A percentile compares a stretch with the other conserved stretches of the same genome.
These are phyloP conservation scores for Agrochola lota DNA, from an alignment of 2,888 invertebrate species.

Conservation along the genomic window DNA sequence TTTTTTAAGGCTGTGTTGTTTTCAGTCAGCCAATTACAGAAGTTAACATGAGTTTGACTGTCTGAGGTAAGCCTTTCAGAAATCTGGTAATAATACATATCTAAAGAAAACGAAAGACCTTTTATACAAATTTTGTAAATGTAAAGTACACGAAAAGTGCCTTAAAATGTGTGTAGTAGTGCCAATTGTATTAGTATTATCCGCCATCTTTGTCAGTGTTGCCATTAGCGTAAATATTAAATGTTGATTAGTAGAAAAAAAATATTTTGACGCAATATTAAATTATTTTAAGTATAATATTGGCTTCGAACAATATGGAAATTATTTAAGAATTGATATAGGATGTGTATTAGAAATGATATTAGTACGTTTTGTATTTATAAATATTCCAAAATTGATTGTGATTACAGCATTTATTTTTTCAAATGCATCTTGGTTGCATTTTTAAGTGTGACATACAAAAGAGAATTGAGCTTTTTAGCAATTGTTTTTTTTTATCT, in stretches of 20 bases:
- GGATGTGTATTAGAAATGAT: slow-evolving; percentile 39
- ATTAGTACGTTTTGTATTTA: slow-evolving; percentile 26
- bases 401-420: slow-evolving; percentile 57
- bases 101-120: slow-evolving; percentile 7
- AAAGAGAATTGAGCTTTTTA: neutral
- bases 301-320: slow-evolving; percentile 18
- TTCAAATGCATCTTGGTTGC: slow-evolving; percentile 9
- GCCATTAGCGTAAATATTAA: slow-evolving; percentile 65
- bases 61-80: neutral
- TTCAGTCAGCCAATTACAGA: neutral
- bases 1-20: neutral
- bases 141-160: slow-evolving; percentile 58
- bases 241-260: slow-evolving; percentile 53
- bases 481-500: neutral
- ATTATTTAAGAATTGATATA: slow-evolving; percentile 8
- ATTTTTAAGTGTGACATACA: slow-evolving; percentile 8
- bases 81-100: slow-evolving; percentile 21
- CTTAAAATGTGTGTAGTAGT: slow-evolving; percentile 46
- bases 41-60: neutral
- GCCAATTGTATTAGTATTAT: slow-evolving; percentile 43
- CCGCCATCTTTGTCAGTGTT: slow-evolving; percentile 53
- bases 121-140: slow-evolving; percentile 21
- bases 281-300: slow-evolving; percentile 15
- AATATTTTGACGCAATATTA: neutral
- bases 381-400: slow-evolving; percentile 40